Conservation (phyloP, 2,113 vertebrate species). For the rabbit (Oryctolagus cuniculus) region DNA sequence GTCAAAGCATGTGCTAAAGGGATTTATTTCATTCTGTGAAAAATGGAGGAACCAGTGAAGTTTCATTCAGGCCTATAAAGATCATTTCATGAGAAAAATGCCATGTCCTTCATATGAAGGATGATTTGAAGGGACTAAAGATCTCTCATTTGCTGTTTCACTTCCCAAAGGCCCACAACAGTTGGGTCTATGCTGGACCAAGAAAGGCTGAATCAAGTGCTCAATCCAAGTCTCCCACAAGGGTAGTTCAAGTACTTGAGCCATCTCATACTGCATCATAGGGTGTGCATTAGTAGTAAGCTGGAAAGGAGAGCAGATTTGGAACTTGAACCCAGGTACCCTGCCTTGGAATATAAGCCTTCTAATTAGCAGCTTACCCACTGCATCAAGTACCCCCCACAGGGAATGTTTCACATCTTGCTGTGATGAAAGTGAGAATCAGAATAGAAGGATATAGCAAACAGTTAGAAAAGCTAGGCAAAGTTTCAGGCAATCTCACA, state of each 20-base stretch:
- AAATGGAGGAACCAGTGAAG: not conserved
- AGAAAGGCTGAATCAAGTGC: too few species aligned
- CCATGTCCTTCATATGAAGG: not conserved
- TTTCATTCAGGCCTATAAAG: not conserved
- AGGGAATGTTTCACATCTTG: not conserved
- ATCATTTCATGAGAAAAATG: slow-evolving; percentile 20
- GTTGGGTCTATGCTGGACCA: too few species aligned
- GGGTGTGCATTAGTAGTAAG: too few species aligned
- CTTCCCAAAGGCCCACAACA: too few species aligned
- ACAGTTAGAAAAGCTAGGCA: not conserved
- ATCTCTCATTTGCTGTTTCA: not conserved
- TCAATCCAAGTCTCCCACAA: too few species aligned
- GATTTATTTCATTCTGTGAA: slow-evolving; percentile 1
- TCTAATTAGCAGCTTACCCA: too few species aligned
- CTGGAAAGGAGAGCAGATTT: too few species aligned
- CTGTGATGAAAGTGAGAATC: not conserved
- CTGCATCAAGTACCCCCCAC: too few species aligned
- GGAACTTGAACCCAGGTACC: too few species aligned
- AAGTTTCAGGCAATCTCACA: not conserved
- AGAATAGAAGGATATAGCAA: not conserved
- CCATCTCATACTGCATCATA: too few species aligned
- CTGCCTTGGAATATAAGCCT: too few species aligned
- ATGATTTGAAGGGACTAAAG: not conserved
- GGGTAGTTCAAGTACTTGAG: too few species aligned
- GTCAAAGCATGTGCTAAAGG: not conserved